Evolutionary conservation across 37 sponge, comb jelly and placozoan species (phyloP), one percentile per base, ranked within the genome.

Genomic region (Trichoplax adhaerens): DNA sequence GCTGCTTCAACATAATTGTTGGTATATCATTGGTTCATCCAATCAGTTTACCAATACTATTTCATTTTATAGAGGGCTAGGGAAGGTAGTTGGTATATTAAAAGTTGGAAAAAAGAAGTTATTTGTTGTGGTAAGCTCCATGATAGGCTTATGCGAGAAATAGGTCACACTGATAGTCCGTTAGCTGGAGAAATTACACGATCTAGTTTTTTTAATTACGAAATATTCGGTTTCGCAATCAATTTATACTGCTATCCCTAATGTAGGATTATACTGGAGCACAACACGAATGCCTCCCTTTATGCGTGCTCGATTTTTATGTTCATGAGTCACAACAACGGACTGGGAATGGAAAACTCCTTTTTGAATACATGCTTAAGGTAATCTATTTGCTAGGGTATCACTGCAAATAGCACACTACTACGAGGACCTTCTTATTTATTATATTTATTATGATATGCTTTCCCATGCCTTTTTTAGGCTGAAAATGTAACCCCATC

Each of bases 271-370:
- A 29, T 0, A 60, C 48, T 7, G 85, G 84, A 0, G 56, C 53
- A 1, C 74, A 68, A 60, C 83, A 82, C 52, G 91, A 95, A 56
- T 85, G 82, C 56, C 79, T 76, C 52, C 86, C 96, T 47, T 58
- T 87, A 57, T 91, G 91, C 78, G 82, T 95, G 51, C 76, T 95
- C 56, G 96, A 95, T 68, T 95, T 95, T 80, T 95, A 91, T 66
- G 86, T 95, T 52, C 88, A 91, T 69, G 96, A 95, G 77, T 78
- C 84, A 50, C 53, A 64, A 60, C 96, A 95, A 82, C 80, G 96
- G 70, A 58, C 58, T 70, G 96, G 96, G 2, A 80, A 64, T 74
- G 96, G 96, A 1, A 87, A 78, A 69, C 66, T 58, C 46, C 83
- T 95, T 49, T 95, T 95, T 85, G 84, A 87, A 57, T 59, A 61